Percentiles rank a stretch among this genome's conserved stretches.
These are phyloP conservation scores for Pyrocoelia pectoralis DNA, from an alignment of 2,888 invertebrate species.

Conservation along the genomic window DNA sequence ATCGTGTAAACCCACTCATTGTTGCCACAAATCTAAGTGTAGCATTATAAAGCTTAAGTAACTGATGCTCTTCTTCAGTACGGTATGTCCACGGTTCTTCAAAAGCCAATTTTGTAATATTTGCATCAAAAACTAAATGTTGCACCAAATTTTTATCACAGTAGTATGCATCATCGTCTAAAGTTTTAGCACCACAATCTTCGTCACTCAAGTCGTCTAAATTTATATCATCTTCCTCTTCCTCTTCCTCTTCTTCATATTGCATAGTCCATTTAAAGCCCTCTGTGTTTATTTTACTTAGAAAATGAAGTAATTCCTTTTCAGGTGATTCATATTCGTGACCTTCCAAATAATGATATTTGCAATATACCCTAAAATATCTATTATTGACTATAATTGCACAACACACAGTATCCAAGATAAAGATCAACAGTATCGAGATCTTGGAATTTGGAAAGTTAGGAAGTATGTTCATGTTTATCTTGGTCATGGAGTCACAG, in stretches of 20 bases:
- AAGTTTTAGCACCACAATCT: constrained; percentile 71
- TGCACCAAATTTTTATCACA: constrained; percentile 87
- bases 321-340: constrained; percentile 79
- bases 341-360: constrained; percentile 83
- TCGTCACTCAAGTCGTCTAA: constrained; percentile 57
- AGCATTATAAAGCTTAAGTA: constrained; percentile 75
- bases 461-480: background rate
- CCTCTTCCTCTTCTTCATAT: constrained; percentile 58
- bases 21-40: constrained; percentile 85
- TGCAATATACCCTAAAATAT: constrained; percentile 79
- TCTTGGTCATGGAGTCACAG: no score
- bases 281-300: constrained; percentile 68
- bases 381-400: no score
- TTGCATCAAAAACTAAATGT: constrained; percentile 87
- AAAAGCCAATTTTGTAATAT: constrained; percentile 68
- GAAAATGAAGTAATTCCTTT: constrained; percentile 77
- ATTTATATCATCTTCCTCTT: constrained; percentile 16
- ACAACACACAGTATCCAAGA: no score
- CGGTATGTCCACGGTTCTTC: constrained; percentile 50
- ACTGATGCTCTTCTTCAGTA: constrained; percentile 61
- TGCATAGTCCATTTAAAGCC: constrained; percentile 72
- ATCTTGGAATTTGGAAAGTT: no score
- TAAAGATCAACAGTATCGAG: no score
- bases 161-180: constrained; percentile 77
- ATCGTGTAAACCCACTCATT: constrained; percentile 87